These are phyloP conservation scores for Diadophis punctatus DNA, from an alignment of 2,113 vertebrate species.

Conservation along the genomic window DNA sequence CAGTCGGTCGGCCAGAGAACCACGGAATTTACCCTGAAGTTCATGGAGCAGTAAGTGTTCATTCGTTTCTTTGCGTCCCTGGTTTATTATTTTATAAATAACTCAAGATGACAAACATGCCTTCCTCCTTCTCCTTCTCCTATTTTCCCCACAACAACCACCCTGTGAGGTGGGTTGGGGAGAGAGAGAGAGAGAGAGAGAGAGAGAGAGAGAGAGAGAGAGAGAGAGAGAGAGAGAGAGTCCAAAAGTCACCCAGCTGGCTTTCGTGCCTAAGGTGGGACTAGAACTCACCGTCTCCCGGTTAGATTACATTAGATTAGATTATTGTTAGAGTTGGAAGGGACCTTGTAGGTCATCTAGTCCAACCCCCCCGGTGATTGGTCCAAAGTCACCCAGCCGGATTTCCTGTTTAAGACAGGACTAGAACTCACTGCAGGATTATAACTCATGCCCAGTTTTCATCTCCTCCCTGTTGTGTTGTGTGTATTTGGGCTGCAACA, in stretches of 20 bases:
- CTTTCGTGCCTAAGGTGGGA: too few species aligned
- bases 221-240: neutral
- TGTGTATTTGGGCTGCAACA: neutral
- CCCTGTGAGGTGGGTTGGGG: neutral
- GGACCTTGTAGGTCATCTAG: too few species aligned
- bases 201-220: neutral
- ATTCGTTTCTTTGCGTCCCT: neutral
- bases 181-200: neutral
- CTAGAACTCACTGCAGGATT: neutral
- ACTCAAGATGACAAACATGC: too few species aligned
- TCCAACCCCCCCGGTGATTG: too few species aligned
- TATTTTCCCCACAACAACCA: neutral
- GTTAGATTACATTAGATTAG: too few species aligned
- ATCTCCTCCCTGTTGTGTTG: too few species aligned
- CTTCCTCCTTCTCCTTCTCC: too few species aligned
- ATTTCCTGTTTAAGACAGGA: neutral
- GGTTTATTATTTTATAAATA: neutral
- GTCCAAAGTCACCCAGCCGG: neutral
- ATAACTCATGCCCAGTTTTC: neutral
- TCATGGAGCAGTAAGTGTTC: conserved; percentile 73
- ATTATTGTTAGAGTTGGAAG: too few species aligned
- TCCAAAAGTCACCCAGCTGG: too few species aligned
- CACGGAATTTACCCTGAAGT: conserved; percentile 63
- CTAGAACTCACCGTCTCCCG: too few species aligned
- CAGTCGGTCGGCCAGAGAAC: conserved; percentile 73